Conservation (phyloP, 2,797 vertebrate species). For the Oreortyx pictus region DNA sequence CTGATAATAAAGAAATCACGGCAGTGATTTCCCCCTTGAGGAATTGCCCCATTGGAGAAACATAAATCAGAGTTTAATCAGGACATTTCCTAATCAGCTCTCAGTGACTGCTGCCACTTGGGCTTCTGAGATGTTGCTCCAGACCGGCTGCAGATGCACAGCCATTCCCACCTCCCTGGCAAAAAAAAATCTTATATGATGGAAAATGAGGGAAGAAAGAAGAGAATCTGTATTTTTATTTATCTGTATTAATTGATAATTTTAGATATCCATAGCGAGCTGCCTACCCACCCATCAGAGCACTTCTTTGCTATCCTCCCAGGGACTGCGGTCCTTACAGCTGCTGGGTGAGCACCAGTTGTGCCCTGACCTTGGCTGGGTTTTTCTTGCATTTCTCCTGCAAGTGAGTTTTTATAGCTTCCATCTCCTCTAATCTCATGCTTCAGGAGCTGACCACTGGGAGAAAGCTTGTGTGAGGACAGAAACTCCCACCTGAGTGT, state of each 20-base stretch:
- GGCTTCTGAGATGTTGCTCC: neutral
- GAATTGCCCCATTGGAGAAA: neutral
- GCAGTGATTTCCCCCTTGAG: neutral
- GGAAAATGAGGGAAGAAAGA: neutral
- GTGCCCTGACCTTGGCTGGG: neutral
- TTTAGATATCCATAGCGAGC: fast-evolving
- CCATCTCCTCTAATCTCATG: neutral
- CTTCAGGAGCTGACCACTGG: neutral
- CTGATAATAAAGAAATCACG: neutral
- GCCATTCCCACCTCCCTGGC: neutral
- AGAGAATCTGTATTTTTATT: neutral
- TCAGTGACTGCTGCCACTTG: neutral
- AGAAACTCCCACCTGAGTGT: neutral
- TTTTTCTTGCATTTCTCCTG: neutral
- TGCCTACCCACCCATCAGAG: neutral
- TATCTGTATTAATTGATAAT: neutral
- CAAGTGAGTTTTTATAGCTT: neutral
- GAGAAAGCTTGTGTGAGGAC: neutral
- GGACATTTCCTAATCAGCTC: neutral
- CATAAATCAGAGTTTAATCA: neutral
- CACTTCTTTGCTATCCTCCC: neutral
- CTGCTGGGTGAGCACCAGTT: neutral
- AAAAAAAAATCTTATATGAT: fast-evolving
- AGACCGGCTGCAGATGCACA: neutral
- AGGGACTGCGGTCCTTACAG: neutral